Evolutionary conservation across 1,140 invertebrate genomes (phyloP).

Genomic region (Drosophila teissieri): DNA sequence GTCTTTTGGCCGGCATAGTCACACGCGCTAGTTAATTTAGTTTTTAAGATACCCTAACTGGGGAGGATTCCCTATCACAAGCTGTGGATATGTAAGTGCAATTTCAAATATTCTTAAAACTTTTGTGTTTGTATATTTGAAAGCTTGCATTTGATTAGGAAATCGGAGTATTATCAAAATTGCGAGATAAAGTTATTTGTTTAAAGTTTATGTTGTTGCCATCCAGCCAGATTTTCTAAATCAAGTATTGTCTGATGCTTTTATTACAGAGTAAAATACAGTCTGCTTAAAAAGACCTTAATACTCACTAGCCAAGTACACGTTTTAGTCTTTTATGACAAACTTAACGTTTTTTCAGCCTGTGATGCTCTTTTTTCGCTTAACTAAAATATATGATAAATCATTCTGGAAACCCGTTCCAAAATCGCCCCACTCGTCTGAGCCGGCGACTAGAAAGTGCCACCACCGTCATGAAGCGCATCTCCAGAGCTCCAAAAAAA

Average conservation of each 20-base stretch:
- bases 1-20: slow-evolving; percentile 26
- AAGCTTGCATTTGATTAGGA: too few relatives aligned
- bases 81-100: too few relatives aligned
- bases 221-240: too few relatives aligned
- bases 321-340: slow-evolving; percentile 80
- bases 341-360: slow-evolving; percentile 70
- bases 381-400: slow-evolving; percentile 82
- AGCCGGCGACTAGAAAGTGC: slow-evolving; percentile 74
- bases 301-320: slow-evolving; percentile 61
- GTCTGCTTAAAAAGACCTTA: background rate
- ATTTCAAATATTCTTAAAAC: too few relatives aligned
- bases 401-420: slow-evolving; percentile 77
- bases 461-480: slow-evolving; percentile 61
- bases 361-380: slow-evolving; percentile 66
- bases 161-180: too few relatives aligned
- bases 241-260: too few relatives aligned
- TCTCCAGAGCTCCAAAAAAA: slow-evolving; percentile 37
- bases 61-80: background rate
- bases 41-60: slow-evolving; percentile 30
- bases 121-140: too few relatives aligned
- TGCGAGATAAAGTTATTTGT: too few relatives aligned
- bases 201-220: background rate
- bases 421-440: slow-evolving; percentile 49
- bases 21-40: slow-evolving; percentile 68
- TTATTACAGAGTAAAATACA: background rate